Base-by-base conservation (phyloP, 1,140 invertebrate species). In the Polyergus mexicanus region DNA sequence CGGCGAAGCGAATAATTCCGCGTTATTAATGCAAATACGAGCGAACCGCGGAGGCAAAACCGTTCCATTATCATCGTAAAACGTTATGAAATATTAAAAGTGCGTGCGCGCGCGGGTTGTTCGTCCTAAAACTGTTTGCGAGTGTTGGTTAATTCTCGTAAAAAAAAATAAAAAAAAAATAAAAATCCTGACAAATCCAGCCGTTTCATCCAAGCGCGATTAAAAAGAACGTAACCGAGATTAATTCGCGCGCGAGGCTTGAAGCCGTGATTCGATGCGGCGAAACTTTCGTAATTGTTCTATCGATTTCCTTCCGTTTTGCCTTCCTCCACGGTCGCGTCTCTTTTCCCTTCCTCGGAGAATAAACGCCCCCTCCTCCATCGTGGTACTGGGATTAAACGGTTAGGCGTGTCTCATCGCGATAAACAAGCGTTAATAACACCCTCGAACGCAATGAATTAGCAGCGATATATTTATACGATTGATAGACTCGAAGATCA, bases 261-360 rank as follows among this genome's bases (percentile, higher is more conserved):
- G 4, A 38, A 41, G 38, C 51, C 8, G 35, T 54, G 38, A 56
- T 54, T 69, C 51, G n/a, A 60, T 44, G 90, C 85, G 86, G 72
- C 80, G 85, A 90, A 92, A 94, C 89, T 93, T 93, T 92, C 85
- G 91, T 94, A 93, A 94, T 94, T 93, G 92, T 91, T 89, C 88
- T 75, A 87, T 86, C 78, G 85, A 85, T 85, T 81, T 80, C 72
- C 80, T 85, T 76, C 77, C 38, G 6, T 47, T 71, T 78, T 47
- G 38, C 62, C 22, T 78, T 28, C 84, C 51, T 11, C 1, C 16
- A 10, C 47, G 13, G 0, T 38, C 32, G 19, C 22, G 32, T 35
- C 16, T 78, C 60, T 66, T 51, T 72, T 66, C 65, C 71, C 60
- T 63, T 19, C 68, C 69, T 72, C 25, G 54, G 85, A 71, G 91